These are phyloP conservation scores for Larimichthys crocea DNA, from an alignment of 2,113 vertebrate species.

Conservation along the genomic window DNA sequence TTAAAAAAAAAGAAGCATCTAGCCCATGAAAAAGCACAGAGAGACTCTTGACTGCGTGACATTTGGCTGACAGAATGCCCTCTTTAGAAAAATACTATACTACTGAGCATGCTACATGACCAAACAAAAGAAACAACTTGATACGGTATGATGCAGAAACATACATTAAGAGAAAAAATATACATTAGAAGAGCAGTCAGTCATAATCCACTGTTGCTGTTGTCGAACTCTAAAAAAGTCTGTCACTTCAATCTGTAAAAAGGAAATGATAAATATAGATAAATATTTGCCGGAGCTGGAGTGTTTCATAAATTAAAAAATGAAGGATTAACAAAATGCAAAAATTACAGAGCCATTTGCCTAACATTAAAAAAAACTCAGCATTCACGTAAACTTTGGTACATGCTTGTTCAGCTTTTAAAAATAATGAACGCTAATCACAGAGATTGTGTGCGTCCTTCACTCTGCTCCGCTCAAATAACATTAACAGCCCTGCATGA, in stretches of 20 bases:
- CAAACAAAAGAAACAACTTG: not conserved
- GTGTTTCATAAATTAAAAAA: constrained; percentile 47
- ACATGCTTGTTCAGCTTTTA: constrained; percentile 44
- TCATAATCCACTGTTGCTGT: not conserved
- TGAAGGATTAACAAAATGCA: constrained; percentile 22
- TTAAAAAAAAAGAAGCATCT: constrained; percentile 33
- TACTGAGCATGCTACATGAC: not conserved
- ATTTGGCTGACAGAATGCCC: not conserved
- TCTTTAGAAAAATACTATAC: constrained; percentile 8
- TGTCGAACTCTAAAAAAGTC: too few relatives aligned
- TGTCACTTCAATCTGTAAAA: too few relatives aligned
- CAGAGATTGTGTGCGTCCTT: constrained; percentile 51
- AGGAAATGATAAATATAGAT: constrained; percentile 20
- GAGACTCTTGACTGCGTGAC: not conserved
- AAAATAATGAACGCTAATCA: constrained; percentile 66
- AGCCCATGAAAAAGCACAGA: constrained; percentile 23
- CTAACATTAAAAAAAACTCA: constrained; percentile 26
- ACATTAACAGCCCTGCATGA: constrained; percentile 41
- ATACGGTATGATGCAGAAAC: not conserved
- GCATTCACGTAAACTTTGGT: constrained; percentile 20
- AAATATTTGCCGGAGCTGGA: constrained; percentile 25
- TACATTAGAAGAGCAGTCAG: not conserved
- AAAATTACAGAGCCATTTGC: constrained; percentile 29
- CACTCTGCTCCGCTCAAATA: constrained; percentile 40
- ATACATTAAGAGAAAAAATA: not conserved